Conservation (phyloP, 1,140 invertebrate genomes). For the Tetragonula clypearis region DNA sequence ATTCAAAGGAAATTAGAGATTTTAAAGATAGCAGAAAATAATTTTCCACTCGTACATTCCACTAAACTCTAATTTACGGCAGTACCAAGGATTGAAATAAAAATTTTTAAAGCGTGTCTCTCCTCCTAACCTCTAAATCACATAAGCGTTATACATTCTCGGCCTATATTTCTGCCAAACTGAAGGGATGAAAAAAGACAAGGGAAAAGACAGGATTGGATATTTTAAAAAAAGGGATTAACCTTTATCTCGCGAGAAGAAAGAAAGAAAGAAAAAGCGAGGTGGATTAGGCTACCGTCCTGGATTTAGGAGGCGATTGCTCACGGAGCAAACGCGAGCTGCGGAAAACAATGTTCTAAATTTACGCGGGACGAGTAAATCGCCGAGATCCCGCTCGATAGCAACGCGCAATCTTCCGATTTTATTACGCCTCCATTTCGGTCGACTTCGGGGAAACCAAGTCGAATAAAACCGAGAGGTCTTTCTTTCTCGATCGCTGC, state of each 20-base stretch:
- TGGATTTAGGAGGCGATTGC: constrained; percentile 56
- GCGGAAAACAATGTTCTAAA: constrained; percentile 67
- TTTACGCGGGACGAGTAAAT: constrained; percentile 36
- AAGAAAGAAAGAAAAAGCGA: background rate
- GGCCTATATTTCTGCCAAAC: background rate
- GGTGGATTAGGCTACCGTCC: constrained; percentile 13
- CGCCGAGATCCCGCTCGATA: constrained; percentile 28
- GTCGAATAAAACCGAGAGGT: background rate
- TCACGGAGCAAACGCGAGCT: constrained; percentile 35
- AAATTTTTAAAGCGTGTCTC: background rate
- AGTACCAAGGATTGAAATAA: background rate
- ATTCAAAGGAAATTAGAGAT: too few species aligned
- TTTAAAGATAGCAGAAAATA: too few species aligned
- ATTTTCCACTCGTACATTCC: too few species aligned
- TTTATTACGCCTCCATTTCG: constrained; percentile 28
- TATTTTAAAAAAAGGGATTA: too few species aligned
- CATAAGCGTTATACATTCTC: background rate
- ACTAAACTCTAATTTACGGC: too few species aligned
- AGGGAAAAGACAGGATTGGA: too few species aligned
- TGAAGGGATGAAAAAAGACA: background rate
- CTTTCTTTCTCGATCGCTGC: background rate
- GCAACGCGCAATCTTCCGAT: background rate
- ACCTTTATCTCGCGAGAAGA: background rate
- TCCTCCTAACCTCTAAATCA: background rate
- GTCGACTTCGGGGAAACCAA: background rate